Conservation (phyloP, 2,888 invertebrate species). For the Mellilla xanthometata region DNA sequence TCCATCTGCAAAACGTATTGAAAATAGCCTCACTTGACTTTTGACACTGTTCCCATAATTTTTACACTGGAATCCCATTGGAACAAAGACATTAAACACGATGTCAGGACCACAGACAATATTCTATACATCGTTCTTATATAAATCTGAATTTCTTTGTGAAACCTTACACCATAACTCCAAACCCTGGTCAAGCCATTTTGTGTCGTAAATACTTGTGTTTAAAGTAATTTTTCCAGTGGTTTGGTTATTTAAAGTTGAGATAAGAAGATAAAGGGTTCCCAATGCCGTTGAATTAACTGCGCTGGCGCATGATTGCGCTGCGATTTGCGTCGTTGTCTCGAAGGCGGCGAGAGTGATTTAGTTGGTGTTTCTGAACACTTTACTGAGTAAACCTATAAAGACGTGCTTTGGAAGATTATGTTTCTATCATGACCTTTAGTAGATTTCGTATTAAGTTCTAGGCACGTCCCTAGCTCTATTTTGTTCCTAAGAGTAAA, state of each 20-base stretch:
- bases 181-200: slow-evolving; percentile 17
- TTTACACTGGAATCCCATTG: slow-evolving; percentile 50
- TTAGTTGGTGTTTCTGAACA: slow-evolving; percentile 12
- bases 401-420: not conserved
- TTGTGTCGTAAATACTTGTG: slow-evolving; percentile 19
- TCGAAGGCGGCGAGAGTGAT: slow-evolving; percentile 39
- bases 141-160: slow-evolving; percentile 56
- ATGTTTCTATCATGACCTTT: not conserved
- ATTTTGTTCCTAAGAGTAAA: too few relatives aligned
- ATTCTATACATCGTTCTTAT: slow-evolving; percentile 67
- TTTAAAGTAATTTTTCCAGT: too few relatives aligned
- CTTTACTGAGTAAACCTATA: slow-evolving; percentile 7
- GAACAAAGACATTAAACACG: slow-evolving; percentile 74
- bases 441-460: too few relatives aligned
- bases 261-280: slow-evolving; percentile 24
- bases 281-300: slow-evolving; percentile 65
- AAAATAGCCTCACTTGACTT: slow-evolving; percentile 31
- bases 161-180: slow-evolving; percentile 29
- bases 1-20: slow-evolving; percentile 9
- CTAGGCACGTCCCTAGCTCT: too few relatives aligned
- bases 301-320: slow-evolving; percentile 66
- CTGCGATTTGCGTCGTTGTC: slow-evolving; percentile 60
- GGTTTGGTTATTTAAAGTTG: too few relatives aligned
- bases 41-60: slow-evolving; percentile 50
- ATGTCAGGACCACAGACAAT: slow-evolving; percentile 67